A percentile compares a stretch with the other conserved stretches of the same genome.
Evolutionary conservation across 2,113 vertebrate genomes (phyloP).

Genomic region (Albula glossodonta): DNA sequence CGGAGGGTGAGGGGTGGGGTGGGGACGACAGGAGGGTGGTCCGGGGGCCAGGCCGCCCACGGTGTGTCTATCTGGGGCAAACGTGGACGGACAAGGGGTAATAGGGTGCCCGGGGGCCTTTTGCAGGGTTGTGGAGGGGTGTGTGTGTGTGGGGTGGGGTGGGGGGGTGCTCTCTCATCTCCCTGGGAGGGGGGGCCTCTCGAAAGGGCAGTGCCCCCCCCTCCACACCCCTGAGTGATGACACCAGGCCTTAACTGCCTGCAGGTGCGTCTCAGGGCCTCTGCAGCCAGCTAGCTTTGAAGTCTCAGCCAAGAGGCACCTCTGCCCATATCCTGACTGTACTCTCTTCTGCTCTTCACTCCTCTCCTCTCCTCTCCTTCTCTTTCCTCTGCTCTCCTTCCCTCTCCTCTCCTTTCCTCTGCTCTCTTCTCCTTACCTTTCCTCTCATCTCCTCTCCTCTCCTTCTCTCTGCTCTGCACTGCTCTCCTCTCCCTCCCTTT

Average conservation of each 20-base stretch:
- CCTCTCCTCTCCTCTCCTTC: conserved; percentile 24
- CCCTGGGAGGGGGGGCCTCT: neutral
- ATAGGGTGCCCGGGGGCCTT: neutral
- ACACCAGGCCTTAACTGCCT: conserved; percentile 40
- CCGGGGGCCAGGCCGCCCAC: neutral
- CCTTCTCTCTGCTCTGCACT: neutral
- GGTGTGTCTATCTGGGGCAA: neutral
- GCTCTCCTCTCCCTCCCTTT: neutral
- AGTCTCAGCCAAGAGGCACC: conserved; percentile 32
- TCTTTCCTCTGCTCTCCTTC: conserved; percentile 31
- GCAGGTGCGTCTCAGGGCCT: conserved; percentile 37
- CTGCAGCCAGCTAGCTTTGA: conserved; percentile 37
- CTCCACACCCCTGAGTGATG: conserved; percentile 35
- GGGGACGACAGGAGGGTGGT: too few relatives aligned
- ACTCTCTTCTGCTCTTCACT: conserved; percentile 28
- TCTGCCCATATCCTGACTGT: conserved; percentile 24
- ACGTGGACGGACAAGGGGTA: neutral
- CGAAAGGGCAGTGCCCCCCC: conserved; percentile 5
- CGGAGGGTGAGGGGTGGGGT: neutral
- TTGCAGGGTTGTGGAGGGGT: neutral
- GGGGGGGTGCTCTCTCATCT: neutral
- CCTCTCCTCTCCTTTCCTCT: conserved; percentile 22
- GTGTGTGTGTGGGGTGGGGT: neutral
- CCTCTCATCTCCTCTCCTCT: conserved; percentile 5
- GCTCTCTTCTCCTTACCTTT: neutral